Evolutionary conservation across 1,140 invertebrate genomes (phyloP), one percentile per base, ranked within the genome.

Genomic region (Doryteuthis pealeii): DNA sequence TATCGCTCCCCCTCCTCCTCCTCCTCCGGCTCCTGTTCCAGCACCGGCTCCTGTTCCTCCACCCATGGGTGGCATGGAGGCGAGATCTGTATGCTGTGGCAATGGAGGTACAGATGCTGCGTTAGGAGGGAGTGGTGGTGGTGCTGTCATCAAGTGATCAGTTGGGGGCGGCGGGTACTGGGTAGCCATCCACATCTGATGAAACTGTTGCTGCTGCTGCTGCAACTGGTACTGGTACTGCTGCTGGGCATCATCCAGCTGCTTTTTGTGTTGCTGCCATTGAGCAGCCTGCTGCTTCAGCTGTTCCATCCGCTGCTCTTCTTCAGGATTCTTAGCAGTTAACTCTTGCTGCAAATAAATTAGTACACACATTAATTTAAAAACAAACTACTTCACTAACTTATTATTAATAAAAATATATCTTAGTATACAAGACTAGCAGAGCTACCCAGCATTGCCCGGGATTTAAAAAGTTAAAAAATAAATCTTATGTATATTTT

Each of bases 241-340:
- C 30, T 70, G 32, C 66, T 32, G 43, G 12, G 30, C 54, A 22
- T 62, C 31, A 3, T 66, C 32, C n/a, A 49, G n/a, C 30, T 74
- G 40, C 68, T 77, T 70, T 54, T 80, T 67, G 18, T 76, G 71
- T 22, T 81, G 76, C 58, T 81, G 79, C 81, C 81, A 82, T 45
- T 82, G 75, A n/a, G 70, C 71, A 22, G 81, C 81, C 62, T 82
- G 81, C 43, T 75, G 70, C 33, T 81, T 76, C 28, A 82, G 66
- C 22, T 75, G 40, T n/a, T 71, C 72, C 43, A 82, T 30, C 66
- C 80, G 77, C 32, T 74, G 30, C 45, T 78, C 71, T 69, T 82
- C 81, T 76, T 71, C 69, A 28, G 68, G 30, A 73, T 79, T 74
- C 69, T 74, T 79, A 14, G 79, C 76, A 30, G 71, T 71, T 32